These are phyloP conservation scores for Chorisops tibialis DNA, from an alignment of 2,888 invertebrate genomes.

Conservation along the genomic window DNA sequence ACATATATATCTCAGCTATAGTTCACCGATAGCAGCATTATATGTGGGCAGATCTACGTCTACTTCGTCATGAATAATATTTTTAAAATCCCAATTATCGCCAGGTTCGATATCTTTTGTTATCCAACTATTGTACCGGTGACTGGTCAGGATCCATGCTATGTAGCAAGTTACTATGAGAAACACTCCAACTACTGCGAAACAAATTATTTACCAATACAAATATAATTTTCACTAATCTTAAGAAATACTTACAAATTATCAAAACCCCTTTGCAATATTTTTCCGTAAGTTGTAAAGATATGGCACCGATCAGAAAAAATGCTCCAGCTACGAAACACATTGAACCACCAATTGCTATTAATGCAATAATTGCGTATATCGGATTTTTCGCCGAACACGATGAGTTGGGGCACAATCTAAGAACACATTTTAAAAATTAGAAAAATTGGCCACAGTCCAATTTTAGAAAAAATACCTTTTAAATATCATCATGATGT, in stretches of 20 bases:
- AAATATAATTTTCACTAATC: background rate
- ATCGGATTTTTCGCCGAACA: background rate
- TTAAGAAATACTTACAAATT: background rate
- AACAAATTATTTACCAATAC: background rate
- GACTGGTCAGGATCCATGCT: constrained; percentile 11
- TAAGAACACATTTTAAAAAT: no score
- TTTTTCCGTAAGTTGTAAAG: constrained; percentile 4
- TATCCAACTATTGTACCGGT: background rate
- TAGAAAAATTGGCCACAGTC: no score
- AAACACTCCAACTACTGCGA: constrained; percentile 7
- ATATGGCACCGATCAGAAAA: constrained; percentile 14
- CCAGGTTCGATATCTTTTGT: background rate
- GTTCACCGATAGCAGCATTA: background rate
- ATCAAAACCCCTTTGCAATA: constrained; percentile 5
- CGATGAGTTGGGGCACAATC: no score
- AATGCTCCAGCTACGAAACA: constrained; percentile 17
- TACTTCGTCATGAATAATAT: background rate
- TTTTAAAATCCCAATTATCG: background rate
- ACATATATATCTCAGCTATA: no score
- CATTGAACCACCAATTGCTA: constrained; percentile 15
- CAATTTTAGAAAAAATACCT: no score
- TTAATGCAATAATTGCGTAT: constrained; percentile 5
- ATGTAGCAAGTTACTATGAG: constrained; percentile 9
- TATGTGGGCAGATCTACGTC: background rate
- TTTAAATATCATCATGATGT: no score